Base-by-base conservation (phyloP, 2,113 vertebrate species). In the Philantomba maxwellii region DNA sequence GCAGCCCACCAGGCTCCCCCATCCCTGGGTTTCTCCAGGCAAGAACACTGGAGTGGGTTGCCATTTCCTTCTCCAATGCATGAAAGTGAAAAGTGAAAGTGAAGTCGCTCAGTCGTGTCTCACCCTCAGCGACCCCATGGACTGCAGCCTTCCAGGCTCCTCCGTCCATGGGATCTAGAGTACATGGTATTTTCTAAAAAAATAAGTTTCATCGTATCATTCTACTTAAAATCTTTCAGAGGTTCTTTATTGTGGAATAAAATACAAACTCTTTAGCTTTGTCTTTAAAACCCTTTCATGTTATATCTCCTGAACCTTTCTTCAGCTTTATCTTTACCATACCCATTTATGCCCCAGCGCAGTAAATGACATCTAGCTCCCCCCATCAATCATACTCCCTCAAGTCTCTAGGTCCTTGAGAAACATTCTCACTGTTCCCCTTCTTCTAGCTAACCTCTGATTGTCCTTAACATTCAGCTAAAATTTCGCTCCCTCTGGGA, bases 181-280 rank as follows among this genome's bases (percentile, higher is more conserved):
- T 28, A 12, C 30, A 39, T 21, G 12, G 73, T 82, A 51, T 86
- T 88, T 88, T 73, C 81, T n/a, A 95, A 91, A 94, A 94, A 95
- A 92, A 80, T 23, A 75, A 89, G 55, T 26, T 15, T 77, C n/a
- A 81, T 45, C 3, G 8, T 26, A 14, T 33, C 16, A 66, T 49
- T 94, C 66, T 91, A 49, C 43, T 90, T 92, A 92, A 94, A 84
- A 73, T 83, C n/a, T 80, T 95, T 81, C 26, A 66, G 55, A 80
- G 84, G 14, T 25, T 53, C 51, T 82, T 87, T 43, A 83, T 66
- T 83, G 51, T 80, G 36, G 21, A 43, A 60, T 90, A 84, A 89
- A 93, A 70, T 26, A 25, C 33, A 94, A 94, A 60, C 5, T 80
- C 51, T 30, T 80, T 84, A 80, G 5, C n/a, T 87, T 96, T 57